Evolutionary conservation across 2,888 invertebrate genomes (phyloP).

Genomic region (Drosophila mayaguana): DNA sequence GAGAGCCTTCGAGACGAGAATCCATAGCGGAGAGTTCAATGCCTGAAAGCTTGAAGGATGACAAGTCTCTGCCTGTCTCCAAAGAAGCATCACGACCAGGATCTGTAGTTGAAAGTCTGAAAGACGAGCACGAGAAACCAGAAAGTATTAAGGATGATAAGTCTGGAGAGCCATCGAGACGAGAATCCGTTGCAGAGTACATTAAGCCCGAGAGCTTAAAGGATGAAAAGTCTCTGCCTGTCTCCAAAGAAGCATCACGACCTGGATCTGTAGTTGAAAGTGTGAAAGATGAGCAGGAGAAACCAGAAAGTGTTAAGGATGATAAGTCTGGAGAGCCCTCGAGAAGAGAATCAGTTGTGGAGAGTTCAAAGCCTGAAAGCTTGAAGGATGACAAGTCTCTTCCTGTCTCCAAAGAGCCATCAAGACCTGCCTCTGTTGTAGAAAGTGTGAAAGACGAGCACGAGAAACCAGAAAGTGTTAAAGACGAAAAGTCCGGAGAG

Average conservation of each 20-base stretch:
- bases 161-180: constrained; percentile 11
- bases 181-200: constrained; percentile 10
- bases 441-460: constrained; percentile 14
- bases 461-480: constrained; percentile 14
- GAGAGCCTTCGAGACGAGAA: constrained; percentile 18
- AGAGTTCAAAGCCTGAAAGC: no score
- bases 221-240: constrained; percentile 7
- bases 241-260: constrained; percentile 14
- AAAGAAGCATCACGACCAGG: no score
- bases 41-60: constrained; percentile 8
- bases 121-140: constrained; percentile 21
- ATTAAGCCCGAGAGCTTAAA: constrained; percentile 9
- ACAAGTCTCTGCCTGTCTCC: no score
- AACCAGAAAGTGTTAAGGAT: constrained; percentile 19
- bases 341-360: constrained; percentile 17
- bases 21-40: constrained; percentile 9
- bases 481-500: constrained; percentile 9
- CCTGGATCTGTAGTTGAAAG: constrained; percentile 12
- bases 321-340: constrained; percentile 16
- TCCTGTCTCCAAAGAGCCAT: constrained; percentile 9
- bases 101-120: no score
- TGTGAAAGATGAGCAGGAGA: constrained; percentile 10
- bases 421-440: constrained; percentile 6
- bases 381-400: no score
- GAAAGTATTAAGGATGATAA: constrained; percentile 29